Percentiles rank a stretch among this genome's conserved stretches.
Evolutionary conservation across 2,113 vertebrate species (phyloP).

Genomic region (Callipepla squamata): DNA sequence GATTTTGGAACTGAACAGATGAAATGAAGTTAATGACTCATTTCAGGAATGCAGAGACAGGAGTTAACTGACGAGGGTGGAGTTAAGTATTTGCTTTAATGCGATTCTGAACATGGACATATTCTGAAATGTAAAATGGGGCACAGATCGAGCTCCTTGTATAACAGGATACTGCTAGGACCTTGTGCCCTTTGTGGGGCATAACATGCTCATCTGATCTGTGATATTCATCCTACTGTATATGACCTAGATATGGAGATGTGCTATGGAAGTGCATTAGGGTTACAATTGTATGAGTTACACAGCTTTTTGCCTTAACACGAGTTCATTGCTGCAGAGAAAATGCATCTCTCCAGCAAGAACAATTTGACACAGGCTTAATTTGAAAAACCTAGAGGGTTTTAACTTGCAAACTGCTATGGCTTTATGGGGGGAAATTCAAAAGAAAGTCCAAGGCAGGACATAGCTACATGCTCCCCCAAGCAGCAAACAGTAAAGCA

Average conservation of each 20-base stretch:
- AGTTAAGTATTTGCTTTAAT: not conserved
- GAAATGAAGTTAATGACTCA: constrained; percentile 55
- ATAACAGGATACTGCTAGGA: not conserved
- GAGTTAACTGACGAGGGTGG: not conserved
- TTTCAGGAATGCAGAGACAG: constrained; percentile 38
- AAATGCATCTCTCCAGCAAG: not conserved
- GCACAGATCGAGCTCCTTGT: not conserved
- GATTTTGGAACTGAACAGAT: constrained; percentile 60
- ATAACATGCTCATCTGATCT: not conserved
- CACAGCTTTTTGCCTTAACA: not conserved
- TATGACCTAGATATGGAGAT: not conserved
- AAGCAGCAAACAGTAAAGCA: not conserved
- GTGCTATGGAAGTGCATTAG: rapidly evolving
- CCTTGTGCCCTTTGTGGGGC: not conserved
- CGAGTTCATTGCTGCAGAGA: not conserved
- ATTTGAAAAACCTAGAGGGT: not conserved
- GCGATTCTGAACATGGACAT: not conserved
- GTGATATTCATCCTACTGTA: not conserved
- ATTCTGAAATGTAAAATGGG: not conserved
- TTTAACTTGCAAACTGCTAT: not conserved
- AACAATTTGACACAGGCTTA: not conserved
- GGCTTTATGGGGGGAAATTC: not conserved
- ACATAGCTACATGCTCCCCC: rapidly evolving
- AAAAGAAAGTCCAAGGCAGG: not conserved
- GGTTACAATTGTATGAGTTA: not conserved